phyloP scores from a whole-genome alignment of 2,113 vertebrate genomes.

The Hemiscyllium ocellatum region DNA sequence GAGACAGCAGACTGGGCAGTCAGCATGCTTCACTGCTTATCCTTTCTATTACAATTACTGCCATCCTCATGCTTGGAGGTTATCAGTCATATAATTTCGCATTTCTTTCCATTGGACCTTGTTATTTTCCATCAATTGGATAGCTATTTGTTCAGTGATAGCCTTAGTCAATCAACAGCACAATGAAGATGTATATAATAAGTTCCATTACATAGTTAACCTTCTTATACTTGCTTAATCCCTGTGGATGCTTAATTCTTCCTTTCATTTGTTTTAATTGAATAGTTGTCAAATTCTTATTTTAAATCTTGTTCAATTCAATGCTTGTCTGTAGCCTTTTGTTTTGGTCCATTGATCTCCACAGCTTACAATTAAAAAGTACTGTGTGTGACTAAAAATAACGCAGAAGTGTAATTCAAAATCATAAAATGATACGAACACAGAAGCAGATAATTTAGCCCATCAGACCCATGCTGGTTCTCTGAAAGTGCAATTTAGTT shows the following conservation, averaged over 20 bases:
- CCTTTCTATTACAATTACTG: background rate
- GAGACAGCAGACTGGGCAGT: background rate
- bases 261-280: background rate
- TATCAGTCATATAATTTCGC: background rate
- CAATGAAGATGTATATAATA: background rate
- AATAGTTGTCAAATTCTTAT: background rate
- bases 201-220: background rate
- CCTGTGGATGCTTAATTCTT: background rate
- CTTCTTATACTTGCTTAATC: background rate
- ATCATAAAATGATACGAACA: background rate
- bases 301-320: background rate
- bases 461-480: background rate
- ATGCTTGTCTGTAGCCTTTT: background rate
- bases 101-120: background rate
- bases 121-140: background rate
- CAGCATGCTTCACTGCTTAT: background rate
- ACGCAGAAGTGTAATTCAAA: background rate
- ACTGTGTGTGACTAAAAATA: background rate
- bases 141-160: background rate
- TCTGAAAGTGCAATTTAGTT: background rate
- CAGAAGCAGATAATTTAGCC: background rate
- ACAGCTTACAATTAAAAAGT: background rate
- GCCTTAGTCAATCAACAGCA: background rate
- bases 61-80: background rate
- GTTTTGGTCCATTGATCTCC: background rate